These are phyloP conservation scores for Forbesichthys papilliferus DNA, from an alignment of 2,113 vertebrate species.

Conservation along the genomic window DNA sequence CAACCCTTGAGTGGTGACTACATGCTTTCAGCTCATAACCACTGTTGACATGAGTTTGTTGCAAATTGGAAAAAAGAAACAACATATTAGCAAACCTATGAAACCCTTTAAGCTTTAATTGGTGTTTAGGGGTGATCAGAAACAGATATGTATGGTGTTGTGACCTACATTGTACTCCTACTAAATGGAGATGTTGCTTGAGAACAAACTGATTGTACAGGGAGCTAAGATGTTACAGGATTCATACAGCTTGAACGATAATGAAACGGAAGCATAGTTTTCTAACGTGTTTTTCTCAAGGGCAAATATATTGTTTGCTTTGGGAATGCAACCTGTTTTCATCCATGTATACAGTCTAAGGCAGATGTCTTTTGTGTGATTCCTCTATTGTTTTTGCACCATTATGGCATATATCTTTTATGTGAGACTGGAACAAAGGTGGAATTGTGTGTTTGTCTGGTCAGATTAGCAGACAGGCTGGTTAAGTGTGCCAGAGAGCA, in stretches of 20 bases:
- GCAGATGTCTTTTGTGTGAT: not conserved
- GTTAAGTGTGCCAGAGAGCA: conserved; percentile 18
- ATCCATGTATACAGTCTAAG: not conserved
- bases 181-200: no score
- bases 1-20: no score
- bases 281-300: not conserved
- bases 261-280: no score
- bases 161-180: no score
- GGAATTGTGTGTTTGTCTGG: not conserved
- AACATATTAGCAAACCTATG: no score
- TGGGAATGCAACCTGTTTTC: not conserved
- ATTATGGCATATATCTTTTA: not conserved
- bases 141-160: no score
- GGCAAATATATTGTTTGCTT: not conserved
- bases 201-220: no score
- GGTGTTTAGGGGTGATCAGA: no score
- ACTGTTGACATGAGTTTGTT: no score
- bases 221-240: not conserved
- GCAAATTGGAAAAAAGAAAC: no score
- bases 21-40: no score
- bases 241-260: not conserved
- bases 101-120: no score
- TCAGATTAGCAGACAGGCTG: conserved; percentile 15
- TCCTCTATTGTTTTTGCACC: not conserved
- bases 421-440: not conserved